These are phyloP conservation scores for Bubo blakistoni DNA, from an alignment of 2,113 vertebrate genomes.

Conservation along the genomic window DNA sequence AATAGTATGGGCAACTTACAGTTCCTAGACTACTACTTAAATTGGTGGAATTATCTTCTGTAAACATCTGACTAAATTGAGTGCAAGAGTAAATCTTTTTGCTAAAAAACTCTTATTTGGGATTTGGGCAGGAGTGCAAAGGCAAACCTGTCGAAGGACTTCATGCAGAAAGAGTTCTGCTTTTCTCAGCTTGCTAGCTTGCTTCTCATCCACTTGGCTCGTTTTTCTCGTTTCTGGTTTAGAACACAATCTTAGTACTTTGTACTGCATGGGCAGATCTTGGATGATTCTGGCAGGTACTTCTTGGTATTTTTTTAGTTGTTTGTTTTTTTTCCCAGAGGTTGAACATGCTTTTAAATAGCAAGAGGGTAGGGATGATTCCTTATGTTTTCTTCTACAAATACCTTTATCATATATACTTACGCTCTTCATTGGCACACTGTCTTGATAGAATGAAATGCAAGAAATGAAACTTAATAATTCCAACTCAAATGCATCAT, in stretches of 20 bases:
- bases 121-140: background rate
- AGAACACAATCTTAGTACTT: background rate
- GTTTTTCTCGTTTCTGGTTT: background rate
- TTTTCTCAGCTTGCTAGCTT: background rate
- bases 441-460: conserved; percentile 86
- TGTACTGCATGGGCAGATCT: background rate
- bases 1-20: background rate
- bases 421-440: background rate
- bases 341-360: background rate
- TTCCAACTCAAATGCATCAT: conserved; percentile 73
- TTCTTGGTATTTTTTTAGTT: background rate
- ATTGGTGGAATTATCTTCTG: background rate
- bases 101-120: background rate
- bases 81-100: background rate
- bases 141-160: background rate
- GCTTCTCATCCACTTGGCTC: background rate
- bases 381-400: background rate
- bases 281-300: background rate
- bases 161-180: background rate
- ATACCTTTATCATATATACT: background rate
- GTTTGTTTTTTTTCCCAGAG: background rate
- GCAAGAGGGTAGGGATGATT: background rate
- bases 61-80: background rate
- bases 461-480: conserved; percentile 87
- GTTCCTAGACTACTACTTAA: background rate